Evolutionary conservation across 2,113 vertebrate genomes (phyloP).

Genomic region (Callocephalon fimbriatum): DNA sequence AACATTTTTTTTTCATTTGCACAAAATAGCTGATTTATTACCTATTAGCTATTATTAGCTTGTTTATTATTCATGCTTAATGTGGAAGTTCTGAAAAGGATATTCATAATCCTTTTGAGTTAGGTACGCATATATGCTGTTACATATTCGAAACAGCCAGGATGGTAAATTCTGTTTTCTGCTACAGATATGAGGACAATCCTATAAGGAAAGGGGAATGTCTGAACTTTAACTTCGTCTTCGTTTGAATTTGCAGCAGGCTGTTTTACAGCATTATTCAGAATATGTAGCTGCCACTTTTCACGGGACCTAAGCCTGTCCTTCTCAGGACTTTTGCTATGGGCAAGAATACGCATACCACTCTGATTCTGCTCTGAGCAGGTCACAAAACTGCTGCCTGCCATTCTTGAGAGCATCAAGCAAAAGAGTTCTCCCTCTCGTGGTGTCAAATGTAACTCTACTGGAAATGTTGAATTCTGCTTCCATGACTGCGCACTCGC

Average conservation of each 20-base stretch:
- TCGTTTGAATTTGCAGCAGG: background rate
- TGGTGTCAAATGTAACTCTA: background rate
- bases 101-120: background rate
- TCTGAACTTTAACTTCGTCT: background rate
- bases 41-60: background rate
- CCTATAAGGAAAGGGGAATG: background rate
- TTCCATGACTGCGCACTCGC: background rate
- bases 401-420: background rate
- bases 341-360: accelerated
- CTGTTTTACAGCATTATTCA: background rate
- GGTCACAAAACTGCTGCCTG: background rate
- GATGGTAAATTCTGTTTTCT: background rate
- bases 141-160: background rate
- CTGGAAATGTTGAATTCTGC: background rate
- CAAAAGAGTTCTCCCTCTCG: conserved; percentile 1
- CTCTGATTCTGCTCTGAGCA: background rate
- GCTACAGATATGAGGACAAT: background rate
- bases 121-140: background rate
- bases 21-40: background rate
- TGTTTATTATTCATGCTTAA: background rate
- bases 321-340: background rate
- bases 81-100: background rate
- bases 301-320: background rate
- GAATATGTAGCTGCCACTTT: background rate
- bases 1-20: background rate